Percentiles rank a stretch among this genome's conserved stretches.
These are phyloP conservation scores for Alentia gelatinosa DNA, from an alignment of 2,888 invertebrate species.

Conservation along the genomic window DNA sequence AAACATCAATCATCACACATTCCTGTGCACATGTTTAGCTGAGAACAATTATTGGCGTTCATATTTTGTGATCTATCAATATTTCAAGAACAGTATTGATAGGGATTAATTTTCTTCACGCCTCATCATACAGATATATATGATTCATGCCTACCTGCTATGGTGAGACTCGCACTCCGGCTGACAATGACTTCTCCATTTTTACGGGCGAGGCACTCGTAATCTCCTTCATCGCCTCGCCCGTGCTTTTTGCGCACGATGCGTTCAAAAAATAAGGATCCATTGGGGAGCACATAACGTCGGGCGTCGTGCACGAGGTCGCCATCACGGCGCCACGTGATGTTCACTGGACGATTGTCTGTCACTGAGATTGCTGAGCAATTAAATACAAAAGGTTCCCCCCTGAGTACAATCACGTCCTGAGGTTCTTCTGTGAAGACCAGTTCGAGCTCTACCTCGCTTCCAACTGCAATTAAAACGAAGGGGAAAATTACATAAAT, in stretches of 20 bases:
- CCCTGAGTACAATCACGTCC: constrained; percentile 52
- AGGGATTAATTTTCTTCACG: no score
- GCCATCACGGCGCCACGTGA: constrained; percentile 47
- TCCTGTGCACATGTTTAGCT: no score
- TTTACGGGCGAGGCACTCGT: constrained; percentile 57
- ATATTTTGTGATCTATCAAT: no score
- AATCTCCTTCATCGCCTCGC: constrained; percentile 53
- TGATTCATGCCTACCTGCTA: constrained; percentile 56
- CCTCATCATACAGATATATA: background rate
- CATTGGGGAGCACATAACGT: constrained; percentile 46
- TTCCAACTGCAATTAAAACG: constrained; percentile 1
- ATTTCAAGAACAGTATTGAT: no score
- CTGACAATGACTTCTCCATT: constrained; percentile 52
- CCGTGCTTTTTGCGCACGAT: constrained; percentile 36
- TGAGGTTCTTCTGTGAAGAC: constrained; percentile 53
- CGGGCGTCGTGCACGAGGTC: background rate
- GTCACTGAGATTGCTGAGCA: constrained; percentile 28
- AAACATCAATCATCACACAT: no score
- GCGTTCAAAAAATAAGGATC: constrained; percentile 53
- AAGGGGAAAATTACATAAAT: no score
- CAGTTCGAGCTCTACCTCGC: constrained; percentile 32
- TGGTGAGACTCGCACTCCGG: constrained; percentile 53
- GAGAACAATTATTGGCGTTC: no score
- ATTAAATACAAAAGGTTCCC: constrained; percentile 35
- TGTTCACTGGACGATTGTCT: constrained; percentile 37